Base-by-base conservation (phyloP, 2,113 vertebrate species). In the Hemiprocne comata region DNA sequence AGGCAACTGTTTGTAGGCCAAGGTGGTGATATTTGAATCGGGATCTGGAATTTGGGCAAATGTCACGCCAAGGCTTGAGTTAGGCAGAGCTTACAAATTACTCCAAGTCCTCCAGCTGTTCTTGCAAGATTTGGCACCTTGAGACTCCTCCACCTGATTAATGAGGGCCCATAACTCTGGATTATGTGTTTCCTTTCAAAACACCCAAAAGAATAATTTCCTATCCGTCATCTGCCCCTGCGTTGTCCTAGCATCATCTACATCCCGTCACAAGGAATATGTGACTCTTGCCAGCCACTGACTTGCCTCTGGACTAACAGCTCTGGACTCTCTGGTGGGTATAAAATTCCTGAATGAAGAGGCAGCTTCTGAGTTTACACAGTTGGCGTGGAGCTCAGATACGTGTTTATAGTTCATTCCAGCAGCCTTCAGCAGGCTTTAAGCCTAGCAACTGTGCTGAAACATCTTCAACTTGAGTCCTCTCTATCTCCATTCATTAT, bases 311-410 rank as follows among this genome's bases (percentile, higher is more conserved):
- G 33, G 55, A 66, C 54, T 51, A 74, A 55, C 51, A 67, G 23
- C 83, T 91, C 23, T 2, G 0, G 14, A 34, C 57, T 93, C n/a
- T 62, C 85, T 31, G 74, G 73, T 95, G 81, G 90, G 67, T 87
- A 83, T 92, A 20, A 84, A 92, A 90, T 95, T 86, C 85, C 83
- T 92, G 83, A 93, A 94, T 90, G 86, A 95, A 96, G 58, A 93
- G 44, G 66, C 79, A 82, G 95, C 90, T 97, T 92, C 90, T 94
- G 94, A 94, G 92, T 94, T 95, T 97, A 94, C 86, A 89, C 84
- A 94, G 91, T 94, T 96, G 97, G 87, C 89, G 1, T 91, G 86
- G 87, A 91, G 66, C 78, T 93, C 65, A 73, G 90, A 90, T 85
- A 77, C 6, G 1, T 95, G 74, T 97, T 97, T 97, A 77, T 95